Conservation (phyloP, 2,797 vertebrate species). For the Knipowitschia caucasica region DNA sequence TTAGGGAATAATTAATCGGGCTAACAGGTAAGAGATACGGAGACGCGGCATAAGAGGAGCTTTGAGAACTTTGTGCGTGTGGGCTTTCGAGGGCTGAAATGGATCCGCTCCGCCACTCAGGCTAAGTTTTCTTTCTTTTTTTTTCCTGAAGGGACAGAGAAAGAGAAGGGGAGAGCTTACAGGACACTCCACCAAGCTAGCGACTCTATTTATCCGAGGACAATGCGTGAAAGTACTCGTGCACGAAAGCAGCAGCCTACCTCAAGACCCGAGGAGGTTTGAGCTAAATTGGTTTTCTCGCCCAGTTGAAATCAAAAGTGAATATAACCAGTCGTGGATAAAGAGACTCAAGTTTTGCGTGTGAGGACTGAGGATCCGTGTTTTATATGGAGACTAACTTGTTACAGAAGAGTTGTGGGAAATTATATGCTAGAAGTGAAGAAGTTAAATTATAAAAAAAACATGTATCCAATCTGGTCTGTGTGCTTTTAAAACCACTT, state of each 20-base stretch:
- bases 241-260: conserved; percentile 28
- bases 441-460: too few relatives aligned
- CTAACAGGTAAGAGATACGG: conserved; percentile 76
- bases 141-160: conserved; percentile 41
- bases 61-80: conserved; percentile 74
- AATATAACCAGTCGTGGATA: background rate
- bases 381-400: background rate
- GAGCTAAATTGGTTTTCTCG: conserved; percentile 5
- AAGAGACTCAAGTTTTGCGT: background rate
- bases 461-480: too few relatives aligned
- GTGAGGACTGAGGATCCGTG: background rate
- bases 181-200: conserved; percentile 29
- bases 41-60: conserved; percentile 73
- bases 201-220: background rate
- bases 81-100: conserved; percentile 73
- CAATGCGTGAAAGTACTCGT: conserved; percentile 56
- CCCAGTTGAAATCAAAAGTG: background rate
- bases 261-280: conserved; percentile 6
- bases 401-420: background rate
- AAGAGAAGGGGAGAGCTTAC: conserved; percentile 50
- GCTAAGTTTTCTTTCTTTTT: conserved; percentile 61
- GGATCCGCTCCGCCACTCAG: conserved; percentile 68
- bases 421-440: too few relatives aligned
- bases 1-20: conserved; percentile 75
- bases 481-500: too few relatives aligned